Evolutionary conservation across 2,797 vertebrate species (phyloP).

Genomic region (Miichthys miiuy): DNA sequence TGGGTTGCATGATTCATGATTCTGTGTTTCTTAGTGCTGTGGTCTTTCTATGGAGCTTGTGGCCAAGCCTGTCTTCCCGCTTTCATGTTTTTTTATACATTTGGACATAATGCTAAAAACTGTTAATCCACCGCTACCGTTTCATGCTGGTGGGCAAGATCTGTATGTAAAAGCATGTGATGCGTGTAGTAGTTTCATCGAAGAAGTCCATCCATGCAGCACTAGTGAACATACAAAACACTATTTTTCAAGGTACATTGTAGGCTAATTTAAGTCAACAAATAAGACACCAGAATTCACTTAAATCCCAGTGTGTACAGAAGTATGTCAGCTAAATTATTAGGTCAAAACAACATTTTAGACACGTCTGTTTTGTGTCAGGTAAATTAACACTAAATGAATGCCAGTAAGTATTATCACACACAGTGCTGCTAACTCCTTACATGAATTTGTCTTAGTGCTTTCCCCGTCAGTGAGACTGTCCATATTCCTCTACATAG

Average conservation of each 20-base stretch:
- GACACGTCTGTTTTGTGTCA: conserved; percentile 9
- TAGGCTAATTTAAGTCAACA: conserved; percentile 4
- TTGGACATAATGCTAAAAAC: conserved; percentile 16
- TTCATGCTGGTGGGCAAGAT: conserved; percentile 21
- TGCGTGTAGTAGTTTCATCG: conserved; percentile 19
- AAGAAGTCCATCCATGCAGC: conserved; percentile 23
- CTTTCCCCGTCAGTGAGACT: conserved; percentile 47
- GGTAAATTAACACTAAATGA: conserved; percentile 66
- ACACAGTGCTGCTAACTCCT: conserved; percentile 57
- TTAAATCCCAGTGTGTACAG: conserved; percentile 6
- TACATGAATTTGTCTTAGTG: conserved; percentile 38
- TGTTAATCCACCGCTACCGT: not conserved
- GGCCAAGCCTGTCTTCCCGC: conserved; percentile 36
- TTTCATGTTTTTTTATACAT: conserved; percentile 20
- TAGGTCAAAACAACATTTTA: conserved; percentile 36
- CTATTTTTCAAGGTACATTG: conserved; percentile 32
- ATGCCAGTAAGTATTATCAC: conserved; percentile 79
- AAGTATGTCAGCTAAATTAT: conserved; percentile 5
- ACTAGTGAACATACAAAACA: conserved; percentile 22
- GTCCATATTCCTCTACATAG: conserved; percentile 32
- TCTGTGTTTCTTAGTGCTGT: conserved; percentile 19
- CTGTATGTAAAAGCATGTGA: conserved; percentile 45
- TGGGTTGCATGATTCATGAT: conserved; percentile 35
- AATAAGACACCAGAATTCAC: conserved; percentile 16
- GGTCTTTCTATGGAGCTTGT: conserved; percentile 1